Evolutionary conservation across 1,140 invertebrate genomes (phyloP).

Genomic region (Bicyclus anynana): DNA sequence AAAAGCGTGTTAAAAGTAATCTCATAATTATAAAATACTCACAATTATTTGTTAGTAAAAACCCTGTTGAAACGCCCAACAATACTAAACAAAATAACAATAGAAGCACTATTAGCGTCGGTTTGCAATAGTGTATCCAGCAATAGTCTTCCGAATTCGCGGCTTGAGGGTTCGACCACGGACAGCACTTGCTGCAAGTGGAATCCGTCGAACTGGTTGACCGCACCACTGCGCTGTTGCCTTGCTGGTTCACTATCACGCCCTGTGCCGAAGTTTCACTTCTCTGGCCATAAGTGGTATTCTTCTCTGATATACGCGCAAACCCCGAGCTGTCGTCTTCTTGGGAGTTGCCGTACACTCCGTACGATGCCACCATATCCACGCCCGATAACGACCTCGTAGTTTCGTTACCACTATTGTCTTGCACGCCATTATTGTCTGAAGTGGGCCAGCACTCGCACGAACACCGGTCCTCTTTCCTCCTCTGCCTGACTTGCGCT

Average conservation of each 20-base stretch:
- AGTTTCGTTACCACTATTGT: constrained; percentile 48
- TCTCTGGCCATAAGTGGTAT: constrained; percentile 52
- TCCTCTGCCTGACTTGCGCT: constrained; percentile 54
- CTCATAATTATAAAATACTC: constrained; percentile 57
- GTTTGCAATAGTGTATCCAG: constrained; percentile 68
- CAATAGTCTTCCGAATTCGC: constrained; percentile 70
- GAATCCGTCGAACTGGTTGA: constrained; percentile 40
- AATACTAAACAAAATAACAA: constrained; percentile 69
- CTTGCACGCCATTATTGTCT: constrained; percentile 60
- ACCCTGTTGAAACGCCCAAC: constrained; percentile 70
- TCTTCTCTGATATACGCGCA: constrained; percentile 64
- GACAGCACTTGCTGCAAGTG: constrained; percentile 52
- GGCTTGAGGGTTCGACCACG: constrained; percentile 43
- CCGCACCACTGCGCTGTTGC: constrained; percentile 70
- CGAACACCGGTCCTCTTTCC: constrained; percentile 74
- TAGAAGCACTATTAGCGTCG: constrained; percentile 61
- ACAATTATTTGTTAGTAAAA: constrained; percentile 73
- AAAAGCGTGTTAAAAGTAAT: too few species aligned
- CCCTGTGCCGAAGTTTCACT: constrained; percentile 68
- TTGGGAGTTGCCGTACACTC: constrained; percentile 71
- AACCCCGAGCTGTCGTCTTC: constrained; percentile 75
- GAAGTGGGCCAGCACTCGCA: constrained; percentile 75
- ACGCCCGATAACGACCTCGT: constrained; percentile 69
- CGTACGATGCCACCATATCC: constrained; percentile 75
- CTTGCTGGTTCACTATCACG: constrained; percentile 74